A percentile compares a stretch with the other conserved stretches of the same genome.
Evolutionary conservation across 1,140 invertebrate species (phyloP).

Genomic region (Araneus ventricosus): DNA sequence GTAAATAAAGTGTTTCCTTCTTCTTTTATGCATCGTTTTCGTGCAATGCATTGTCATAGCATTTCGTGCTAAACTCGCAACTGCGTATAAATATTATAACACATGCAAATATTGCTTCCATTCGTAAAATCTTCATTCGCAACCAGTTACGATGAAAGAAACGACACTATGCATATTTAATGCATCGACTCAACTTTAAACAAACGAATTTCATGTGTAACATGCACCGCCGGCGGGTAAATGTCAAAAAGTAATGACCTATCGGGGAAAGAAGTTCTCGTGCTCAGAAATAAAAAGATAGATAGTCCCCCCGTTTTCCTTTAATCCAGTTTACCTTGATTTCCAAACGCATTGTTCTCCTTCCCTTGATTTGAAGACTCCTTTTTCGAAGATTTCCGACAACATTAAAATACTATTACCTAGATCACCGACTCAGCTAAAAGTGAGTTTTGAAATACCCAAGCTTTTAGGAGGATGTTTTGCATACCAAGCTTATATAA

Average conservation of each 20-base stretch:
- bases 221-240: background rate
- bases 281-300: background rate
- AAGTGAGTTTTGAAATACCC: too few species aligned
- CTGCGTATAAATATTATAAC: constrained; percentile 37
- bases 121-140: constrained; percentile 5
- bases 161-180: constrained; percentile 23
- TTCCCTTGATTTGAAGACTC: background rate
- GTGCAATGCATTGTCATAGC: background rate
- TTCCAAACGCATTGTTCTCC: background rate
- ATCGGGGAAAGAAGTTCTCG: background rate
- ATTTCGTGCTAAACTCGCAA: background rate
- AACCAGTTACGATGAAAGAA: constrained; percentile 12
- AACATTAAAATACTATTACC: background rate
- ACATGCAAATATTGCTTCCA: constrained; percentile 26
- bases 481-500: too few species aligned
- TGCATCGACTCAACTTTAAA: constrained; percentile 36
- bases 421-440: too few species aligned
- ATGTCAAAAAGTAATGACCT: constrained; percentile 24
- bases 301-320: background rate
- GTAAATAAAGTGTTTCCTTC: background rate
- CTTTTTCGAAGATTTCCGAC: background rate
- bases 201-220: constrained; percentile 25
- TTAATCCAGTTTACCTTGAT: background rate
- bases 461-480: too few species aligned
- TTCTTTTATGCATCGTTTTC: background rate